Evolutionary conservation across 2,888 invertebrate genomes (phyloP), one percentile per base, ranked within the genome.

Genomic region (Sylvicola cinctus): DNA sequence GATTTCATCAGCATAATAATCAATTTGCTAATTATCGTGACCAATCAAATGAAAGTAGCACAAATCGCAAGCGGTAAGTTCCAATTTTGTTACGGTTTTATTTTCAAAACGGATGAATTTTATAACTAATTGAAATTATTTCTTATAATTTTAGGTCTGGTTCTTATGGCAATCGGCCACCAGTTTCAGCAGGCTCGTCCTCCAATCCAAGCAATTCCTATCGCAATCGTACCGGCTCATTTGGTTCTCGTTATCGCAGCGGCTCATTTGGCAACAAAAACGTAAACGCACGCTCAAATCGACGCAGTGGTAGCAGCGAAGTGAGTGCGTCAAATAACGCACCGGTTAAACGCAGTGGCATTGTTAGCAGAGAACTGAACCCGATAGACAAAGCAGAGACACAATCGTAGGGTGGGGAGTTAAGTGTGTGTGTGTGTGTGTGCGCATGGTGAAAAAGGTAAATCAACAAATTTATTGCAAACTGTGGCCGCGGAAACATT

Each of bases 141-240:
- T 28, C n/a, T 25, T 25, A 25, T 8, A 7, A 25, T 25, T 25
- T 15, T n/a, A 39, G 39, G 31, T 35, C 57, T 33, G 57, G 57
- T 41, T 57, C 57, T 42, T 52, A 56, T 27, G 56, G 55, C 25
- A 46, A 49, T 44, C 51, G 53, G 7, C 34, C 39, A 26, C 33
- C 32, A 17, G 36, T 33, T 25, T 30, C 32, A 20, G 7, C 40
- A n/a, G 31, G 31, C 5, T n/a, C 31, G 8, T 16, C 16, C n/a
- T 11, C 16, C n/a, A 8, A 16, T 16, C 16, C 15, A 10, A 31
- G 16, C 16, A 50, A 51, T 37, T 54, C 50, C 20, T 58, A 55
- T 12, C 52, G 57, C 32, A 49, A 51, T 31, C 56, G 58, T 35
- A 55, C 54, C 41, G 58, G 57, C 33, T 58, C 58, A 2, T 38